These are phyloP conservation scores for Tanypteryx hageni DNA, from an alignment of 2,888 invertebrate genomes.

Conservation along the genomic window DNA sequence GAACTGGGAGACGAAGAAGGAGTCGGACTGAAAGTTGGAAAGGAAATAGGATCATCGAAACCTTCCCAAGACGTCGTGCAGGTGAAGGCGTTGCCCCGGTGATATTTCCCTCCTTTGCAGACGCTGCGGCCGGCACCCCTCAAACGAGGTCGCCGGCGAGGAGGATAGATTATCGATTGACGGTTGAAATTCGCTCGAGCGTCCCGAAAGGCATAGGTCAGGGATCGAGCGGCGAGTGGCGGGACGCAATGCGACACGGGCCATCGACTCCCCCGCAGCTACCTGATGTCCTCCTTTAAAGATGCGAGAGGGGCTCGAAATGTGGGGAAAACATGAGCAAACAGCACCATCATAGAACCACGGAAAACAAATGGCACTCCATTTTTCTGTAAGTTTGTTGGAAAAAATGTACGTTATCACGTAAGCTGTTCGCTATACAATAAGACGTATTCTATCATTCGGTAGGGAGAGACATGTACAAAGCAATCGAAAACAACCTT, in stretches of 20 bases:
- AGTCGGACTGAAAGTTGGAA: slow-evolving; percentile 26
- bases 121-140: not conserved
- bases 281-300: not conserved
- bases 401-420: too few relatives aligned
- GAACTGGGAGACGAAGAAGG: slow-evolving; percentile 26
- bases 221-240: slow-evolving; percentile 54
- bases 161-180: slow-evolving; percentile 55
- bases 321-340: too few relatives aligned
- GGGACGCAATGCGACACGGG: slow-evolving; percentile 58
- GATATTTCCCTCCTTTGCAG: slow-evolving; percentile 15
- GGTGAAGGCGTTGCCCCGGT: not conserved
- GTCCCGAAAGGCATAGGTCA: slow-evolving; percentile 54
- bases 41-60: slow-evolving; percentile 60
- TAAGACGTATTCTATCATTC: too few relatives aligned
- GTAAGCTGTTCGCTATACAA: too few relatives aligned
- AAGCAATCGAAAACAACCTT: too few relatives aligned
- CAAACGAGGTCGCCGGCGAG: slow-evolving; percentile 48
- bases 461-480: too few relatives aligned
- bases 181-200: slow-evolving; percentile 38
- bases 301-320: not conserved
- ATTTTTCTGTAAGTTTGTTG: too few relatives aligned
- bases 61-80: slow-evolving; percentile 13
- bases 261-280: not conserved
- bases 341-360: too few relatives aligned
- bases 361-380: too few relatives aligned